Conservation (phyloP, 2,888 invertebrate species). For the Eremobia ochroleuca region DNA sequence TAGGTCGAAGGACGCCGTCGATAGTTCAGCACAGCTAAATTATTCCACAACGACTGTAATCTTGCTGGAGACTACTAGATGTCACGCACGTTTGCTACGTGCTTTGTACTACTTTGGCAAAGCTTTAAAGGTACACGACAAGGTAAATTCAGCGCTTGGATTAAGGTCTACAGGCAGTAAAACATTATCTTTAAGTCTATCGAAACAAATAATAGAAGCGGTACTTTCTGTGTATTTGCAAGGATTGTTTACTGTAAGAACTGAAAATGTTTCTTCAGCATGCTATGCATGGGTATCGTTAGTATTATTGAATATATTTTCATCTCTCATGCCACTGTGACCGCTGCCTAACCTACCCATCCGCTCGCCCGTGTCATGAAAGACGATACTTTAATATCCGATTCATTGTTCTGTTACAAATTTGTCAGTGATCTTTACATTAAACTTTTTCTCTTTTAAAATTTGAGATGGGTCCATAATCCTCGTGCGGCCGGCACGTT, state of each 20-base stretch:
- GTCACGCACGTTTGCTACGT: constrained; percentile 82
- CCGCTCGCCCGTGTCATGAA: constrained; percentile 89
- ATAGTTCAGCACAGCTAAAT: constrained; percentile 78
- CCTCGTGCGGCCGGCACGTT: constrained; percentile 82
- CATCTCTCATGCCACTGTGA: constrained; percentile 70
- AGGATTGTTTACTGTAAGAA: constrained; percentile 19
- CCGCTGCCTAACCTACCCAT: constrained; percentile 80
- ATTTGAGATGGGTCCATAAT: constrained; percentile 89
- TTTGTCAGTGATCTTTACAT: constrained; percentile 91
- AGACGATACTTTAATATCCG: constrained; percentile 90
- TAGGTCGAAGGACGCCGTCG: constrained; percentile 74
- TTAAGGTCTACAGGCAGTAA: constrained; percentile 55
- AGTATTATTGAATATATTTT: constrained; percentile 13
- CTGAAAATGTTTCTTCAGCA: constrained; percentile 25
- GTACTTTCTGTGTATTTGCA: constrained; percentile 26
- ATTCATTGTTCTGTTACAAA: constrained; percentile 91
- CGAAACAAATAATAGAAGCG: constrained; percentile 42
- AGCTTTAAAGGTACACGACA: constrained; percentile 59
- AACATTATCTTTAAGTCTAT: constrained; percentile 57
- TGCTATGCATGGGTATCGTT: constrained; percentile 10
- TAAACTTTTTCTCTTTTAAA: constrained; percentile 89
- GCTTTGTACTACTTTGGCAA: constrained; percentile 69
- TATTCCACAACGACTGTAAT: constrained; percentile 78
- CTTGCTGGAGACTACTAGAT: constrained; percentile 80
- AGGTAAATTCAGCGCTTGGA: constrained; percentile 61